Percentiles rank a stretch among this genome's conserved stretches.
phyloP scores from a whole-genome alignment of 2,888 invertebrate genomes.

The Pseudanteris insignis region DNA sequence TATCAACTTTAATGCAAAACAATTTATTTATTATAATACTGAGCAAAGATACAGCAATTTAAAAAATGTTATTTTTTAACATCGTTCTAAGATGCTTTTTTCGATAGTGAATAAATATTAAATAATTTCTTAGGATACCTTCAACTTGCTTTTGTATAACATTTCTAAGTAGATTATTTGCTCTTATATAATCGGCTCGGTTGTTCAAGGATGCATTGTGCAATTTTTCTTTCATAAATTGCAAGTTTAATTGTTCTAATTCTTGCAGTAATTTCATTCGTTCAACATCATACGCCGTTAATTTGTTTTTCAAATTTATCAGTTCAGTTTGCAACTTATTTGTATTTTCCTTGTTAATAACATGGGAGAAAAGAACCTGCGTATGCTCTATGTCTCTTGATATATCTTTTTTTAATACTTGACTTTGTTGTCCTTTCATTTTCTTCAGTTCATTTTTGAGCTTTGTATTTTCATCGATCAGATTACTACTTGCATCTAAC shows the following conservation, averaged over 20 bases:
- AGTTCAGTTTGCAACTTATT: background rate
- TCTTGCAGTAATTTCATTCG: background rate
- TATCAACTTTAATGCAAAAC: too few relatives aligned
- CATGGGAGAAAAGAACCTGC: background rate
- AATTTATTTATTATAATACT: too few relatives aligned
- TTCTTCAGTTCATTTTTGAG: background rate
- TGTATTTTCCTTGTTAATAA: background rate
- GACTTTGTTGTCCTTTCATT: background rate
- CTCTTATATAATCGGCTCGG: slow-evolving; percentile 49
- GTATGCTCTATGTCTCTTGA: too few relatives aligned
- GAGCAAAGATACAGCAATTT: too few relatives aligned
- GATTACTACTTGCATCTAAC: background rate
- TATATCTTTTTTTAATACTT: too few relatives aligned
- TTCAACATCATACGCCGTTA: background rate
- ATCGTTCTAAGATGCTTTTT: too few relatives aligned
- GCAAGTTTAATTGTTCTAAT: background rate
- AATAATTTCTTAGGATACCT: too few relatives aligned
- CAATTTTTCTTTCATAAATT: background rate
- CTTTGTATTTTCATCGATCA: background rate
- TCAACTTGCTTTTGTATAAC: slow-evolving; percentile 7
- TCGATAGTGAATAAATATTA: too few relatives aligned
- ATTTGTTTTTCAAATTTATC: background rate
- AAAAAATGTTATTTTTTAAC: too few relatives aligned
- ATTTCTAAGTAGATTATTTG: slow-evolving; percentile 50
- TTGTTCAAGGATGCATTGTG: slow-evolving; percentile 15